A percentile compares a stretch with the other conserved stretches of the same genome.
Evolutionary conservation across 2,113 vertebrate genomes (phyloP).

Genomic region (Procavia capensis): DNA sequence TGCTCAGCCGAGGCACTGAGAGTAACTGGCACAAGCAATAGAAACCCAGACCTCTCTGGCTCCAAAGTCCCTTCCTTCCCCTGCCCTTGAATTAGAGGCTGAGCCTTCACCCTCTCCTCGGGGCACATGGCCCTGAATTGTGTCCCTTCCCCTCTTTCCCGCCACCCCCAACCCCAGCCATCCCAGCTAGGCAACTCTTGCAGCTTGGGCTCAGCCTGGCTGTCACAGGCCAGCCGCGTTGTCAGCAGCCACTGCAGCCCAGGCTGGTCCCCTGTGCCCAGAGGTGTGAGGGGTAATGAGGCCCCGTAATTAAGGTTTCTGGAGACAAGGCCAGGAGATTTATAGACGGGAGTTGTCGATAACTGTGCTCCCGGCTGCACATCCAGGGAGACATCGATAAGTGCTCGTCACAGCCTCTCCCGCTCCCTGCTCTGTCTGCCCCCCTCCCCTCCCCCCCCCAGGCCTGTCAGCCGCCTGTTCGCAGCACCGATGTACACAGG

Average conservation of each 20-base stretch:
- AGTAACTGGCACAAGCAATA: not conserved
- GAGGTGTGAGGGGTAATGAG: conserved; percentile 81
- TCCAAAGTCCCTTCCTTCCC: not conserved
- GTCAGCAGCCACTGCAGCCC: not conserved
- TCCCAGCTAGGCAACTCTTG: not conserved
- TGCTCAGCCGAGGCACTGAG: not conserved
- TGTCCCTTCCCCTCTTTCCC: too few species aligned
- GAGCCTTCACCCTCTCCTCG: rapidly evolving
- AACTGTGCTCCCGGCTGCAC: not conserved
- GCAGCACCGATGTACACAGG: conserved; percentile 54
- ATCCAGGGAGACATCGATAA: conserved; percentile 69
- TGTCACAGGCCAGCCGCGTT: not conserved
- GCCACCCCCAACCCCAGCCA: not conserved
- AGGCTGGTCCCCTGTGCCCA: conserved; percentile 22
- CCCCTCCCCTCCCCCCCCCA: not conserved
- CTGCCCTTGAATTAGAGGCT: not conserved
- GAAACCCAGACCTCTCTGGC: not conserved
- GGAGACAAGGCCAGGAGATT: conserved; percentile 59
- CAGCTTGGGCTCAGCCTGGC: not conserved
- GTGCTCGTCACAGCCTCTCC: conserved; percentile 58
- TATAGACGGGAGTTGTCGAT: conserved; percentile 80
- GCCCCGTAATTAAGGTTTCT: conserved; percentile 73
- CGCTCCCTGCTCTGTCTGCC: not conserved
- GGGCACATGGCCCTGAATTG: not conserved
- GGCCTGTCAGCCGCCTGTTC: conserved; percentile 67